Percentiles rank a stretch among this genome's conserved stretches.
These are phyloP conservation scores for Myotis daubentonii DNA, from an alignment of 2,797 vertebrate species.

Conservation along the genomic window DNA sequence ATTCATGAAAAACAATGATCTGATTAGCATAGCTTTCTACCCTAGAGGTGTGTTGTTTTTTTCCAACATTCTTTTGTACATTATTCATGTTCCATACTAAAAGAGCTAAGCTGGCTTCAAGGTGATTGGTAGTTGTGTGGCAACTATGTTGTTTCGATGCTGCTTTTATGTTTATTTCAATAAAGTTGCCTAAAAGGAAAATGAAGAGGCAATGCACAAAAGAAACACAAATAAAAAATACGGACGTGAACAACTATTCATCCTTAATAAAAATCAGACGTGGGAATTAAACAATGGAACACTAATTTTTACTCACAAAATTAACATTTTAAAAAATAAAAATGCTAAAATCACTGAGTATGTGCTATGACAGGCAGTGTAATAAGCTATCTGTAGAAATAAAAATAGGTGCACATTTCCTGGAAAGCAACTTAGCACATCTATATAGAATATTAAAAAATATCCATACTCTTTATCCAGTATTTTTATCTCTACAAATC, in stretches of 20 bases:
- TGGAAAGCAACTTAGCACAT: background rate
- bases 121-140: constrained; percentile 67
- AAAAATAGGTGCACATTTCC: background rate
- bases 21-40: constrained; percentile 82
- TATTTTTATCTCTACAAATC: background rate
- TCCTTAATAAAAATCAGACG: background rate
- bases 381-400: background rate
- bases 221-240: constrained; percentile 42
- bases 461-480: background rate
- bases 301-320: background rate
- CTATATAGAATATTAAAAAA: background rate
- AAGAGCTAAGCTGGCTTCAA: constrained; percentile 66
- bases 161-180: constrained; percentile 74
- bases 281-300: background rate
- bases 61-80: constrained; percentile 79
- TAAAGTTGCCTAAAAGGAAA: background rate
- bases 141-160: constrained; percentile 70
- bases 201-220: background rate
- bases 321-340: constrained; percentile 13
- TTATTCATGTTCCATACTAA: constrained; percentile 82
- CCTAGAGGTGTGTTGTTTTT: constrained; percentile 80
- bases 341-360: background rate
- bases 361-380: background rate
- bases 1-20: constrained; percentile 82
- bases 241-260: background rate